Base-by-base conservation (phyloP, 2,113 vertebrate genomes). In the Lagopus leucura region DNA sequence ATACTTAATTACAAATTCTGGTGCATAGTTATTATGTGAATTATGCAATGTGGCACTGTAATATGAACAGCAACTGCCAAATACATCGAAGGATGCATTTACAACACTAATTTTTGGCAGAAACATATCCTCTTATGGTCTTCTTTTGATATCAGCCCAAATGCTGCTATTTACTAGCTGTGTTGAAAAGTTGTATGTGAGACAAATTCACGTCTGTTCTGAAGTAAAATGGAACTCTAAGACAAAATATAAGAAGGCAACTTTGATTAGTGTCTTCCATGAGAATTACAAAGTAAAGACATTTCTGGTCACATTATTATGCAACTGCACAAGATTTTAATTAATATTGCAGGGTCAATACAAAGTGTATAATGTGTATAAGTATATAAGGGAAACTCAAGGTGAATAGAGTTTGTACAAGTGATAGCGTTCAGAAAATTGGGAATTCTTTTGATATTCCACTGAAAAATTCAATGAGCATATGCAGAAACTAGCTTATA, bases 401-500 rank as follows among this genome's bases (percentile, higher is more conserved):
- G 19, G 47, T 84, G 43, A 91, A 80, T 34, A 72, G 22, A 72
- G 6, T 55, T 52, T 80, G 3, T 32, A 4, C 12, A 80, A 92
- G 20, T 38, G 11, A 66, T 5, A 82, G 9, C 13, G 32, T 80
- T 85, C 28, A 77, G 22, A 89, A 93, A 89, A 71, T 38, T 50
- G 15, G 67, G 19, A 58, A 43, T 74, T 69, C 72, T 93, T 94
- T 87, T 93, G 60, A 77, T 81, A 91, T 47, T 80, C 11, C 42
- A 48, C 50, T 80, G 85, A 63, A 95, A 93, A 89, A 86, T 42
- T 86, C 45, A 75, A 55, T 87, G 28, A 82, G 27, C 5, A 21
- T 71, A 70, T 93, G 50, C 63, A 82, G 64, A 82, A 13, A 89
- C 30, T 34, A 80, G 52, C 36, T 92, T 85, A 82, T 93, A 91